phyloP scores from a whole-genome alignment of 2,113 vertebrate genomes.

The Chaetodon auriga region DNA sequence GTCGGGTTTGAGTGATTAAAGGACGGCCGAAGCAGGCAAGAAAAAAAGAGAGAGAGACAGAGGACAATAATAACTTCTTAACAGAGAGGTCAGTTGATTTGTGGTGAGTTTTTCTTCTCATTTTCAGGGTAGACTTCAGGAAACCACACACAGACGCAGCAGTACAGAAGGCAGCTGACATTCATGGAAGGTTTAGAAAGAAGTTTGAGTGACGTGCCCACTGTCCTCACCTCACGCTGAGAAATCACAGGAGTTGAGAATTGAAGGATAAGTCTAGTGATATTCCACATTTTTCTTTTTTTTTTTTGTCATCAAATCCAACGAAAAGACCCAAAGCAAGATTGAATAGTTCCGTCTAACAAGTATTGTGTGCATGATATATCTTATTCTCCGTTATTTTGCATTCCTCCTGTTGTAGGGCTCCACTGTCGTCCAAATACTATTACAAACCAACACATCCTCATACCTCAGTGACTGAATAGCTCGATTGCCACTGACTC shows the following conservation, averaged over 20 bases:
- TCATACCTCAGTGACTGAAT: too few species aligned
- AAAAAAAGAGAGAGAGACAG: constrained; percentile 9
- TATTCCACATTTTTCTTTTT: not conserved
- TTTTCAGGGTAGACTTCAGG: constrained; percentile 14
- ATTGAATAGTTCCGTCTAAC: too few species aligned
- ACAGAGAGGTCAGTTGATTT: not conserved
- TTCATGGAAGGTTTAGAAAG: constrained; percentile 10
- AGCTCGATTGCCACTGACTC: too few species aligned
- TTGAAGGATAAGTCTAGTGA: not conserved
- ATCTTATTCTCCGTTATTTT: too few species aligned
- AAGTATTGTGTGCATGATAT: not conserved
- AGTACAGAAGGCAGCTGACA: not conserved
- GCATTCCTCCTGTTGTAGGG: not conserved
- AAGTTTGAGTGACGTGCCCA: not conserved
- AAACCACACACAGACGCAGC: not conserved
- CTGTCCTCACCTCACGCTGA: not conserved
- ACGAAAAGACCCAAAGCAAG: not conserved
- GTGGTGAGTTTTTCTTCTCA: constrained; percentile 26
- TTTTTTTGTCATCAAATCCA: too few species aligned
- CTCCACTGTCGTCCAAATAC: too few species aligned
- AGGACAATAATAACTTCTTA: constrained; percentile 35
- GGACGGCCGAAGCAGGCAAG: constrained; percentile 5
- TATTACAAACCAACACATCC: too few species aligned
- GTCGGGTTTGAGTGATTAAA: constrained; percentile 31
- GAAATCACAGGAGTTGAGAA: not conserved